Evolutionary conservation across 2,888 invertebrate species (phyloP).

Genomic region (Nesidiocoris tenuis): DNA sequence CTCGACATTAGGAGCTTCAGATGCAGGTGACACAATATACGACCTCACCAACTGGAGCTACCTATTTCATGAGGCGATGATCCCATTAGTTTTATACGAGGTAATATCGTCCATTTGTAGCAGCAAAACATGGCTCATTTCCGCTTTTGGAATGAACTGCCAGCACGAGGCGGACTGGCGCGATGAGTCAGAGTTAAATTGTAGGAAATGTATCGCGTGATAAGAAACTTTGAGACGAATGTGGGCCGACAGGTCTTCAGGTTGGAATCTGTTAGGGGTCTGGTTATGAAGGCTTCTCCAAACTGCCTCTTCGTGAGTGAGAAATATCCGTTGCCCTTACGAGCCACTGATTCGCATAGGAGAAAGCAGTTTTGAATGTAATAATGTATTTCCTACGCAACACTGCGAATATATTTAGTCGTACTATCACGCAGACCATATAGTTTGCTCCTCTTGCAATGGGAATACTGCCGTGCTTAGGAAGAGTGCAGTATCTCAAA

Average conservation of each 20-base stretch:
- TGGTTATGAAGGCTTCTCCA: neutral
- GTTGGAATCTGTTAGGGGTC: neutral
- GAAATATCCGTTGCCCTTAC: neutral
- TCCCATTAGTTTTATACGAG: too few species aligned
- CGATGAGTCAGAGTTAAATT: neutral
- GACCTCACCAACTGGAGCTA: too few species aligned
- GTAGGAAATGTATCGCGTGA: neutral
- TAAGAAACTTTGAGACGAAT: slow-evolving; percentile 5
- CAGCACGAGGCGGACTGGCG: neutral
- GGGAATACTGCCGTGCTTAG: too few species aligned
- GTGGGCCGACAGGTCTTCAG: neutral
- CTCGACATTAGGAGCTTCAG: too few species aligned
- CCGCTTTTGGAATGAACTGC: neutral
- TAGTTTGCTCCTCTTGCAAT: too few species aligned
- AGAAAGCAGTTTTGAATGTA: too few species aligned
- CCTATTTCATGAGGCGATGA: too few species aligned
- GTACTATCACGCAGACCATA: too few species aligned
- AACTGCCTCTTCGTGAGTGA: neutral
- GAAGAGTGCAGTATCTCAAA: too few species aligned
- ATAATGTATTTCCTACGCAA: too few species aligned
- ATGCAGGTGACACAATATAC: too few species aligned
- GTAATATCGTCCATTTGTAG: neutral
- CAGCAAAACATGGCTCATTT: neutral
- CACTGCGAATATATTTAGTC: too few species aligned
- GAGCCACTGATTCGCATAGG: neutral